Evolutionary conservation across 53 echinoderm and acorn worm genomes (phyloP), one percentile per base, ranked within the genome.

Genomic region (Zoroaster sp.): DNA sequence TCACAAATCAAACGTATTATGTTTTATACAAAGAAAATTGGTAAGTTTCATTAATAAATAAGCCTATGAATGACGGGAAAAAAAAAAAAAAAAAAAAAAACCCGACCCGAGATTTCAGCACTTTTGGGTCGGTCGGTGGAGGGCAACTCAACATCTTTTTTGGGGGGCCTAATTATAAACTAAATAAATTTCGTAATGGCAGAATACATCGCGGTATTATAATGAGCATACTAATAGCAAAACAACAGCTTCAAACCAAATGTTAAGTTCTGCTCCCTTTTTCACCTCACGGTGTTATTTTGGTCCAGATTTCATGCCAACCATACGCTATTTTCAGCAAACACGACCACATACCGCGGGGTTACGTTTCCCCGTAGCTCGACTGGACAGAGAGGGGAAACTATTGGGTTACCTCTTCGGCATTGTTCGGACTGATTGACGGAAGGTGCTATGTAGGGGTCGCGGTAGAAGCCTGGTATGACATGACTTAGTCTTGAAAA

Each of bases 381-480:
- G 78, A 82, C 67, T 44, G 82, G 82, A 68, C 68, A 40, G 14
- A 81, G 67, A 66, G 15, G 81, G 41, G 66, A 63, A 40, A 34
- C 8, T 41, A 41, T 82, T 4, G 15, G 68, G 68, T 82, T 82
- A 82, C 82, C 42, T 15, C 4, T 10, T 18, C 23, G 67, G 67
- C 35, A 46, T 82, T 66, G 67, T 82, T 41, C 44, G 68, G 30
- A 14, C 82, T 82, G 82, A 82, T 66, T 82, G 82, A 82, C 45
- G 69, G 82, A 68, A 68, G 68, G 18, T 66, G 82, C 66, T 69
- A 82, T 69, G 82, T 82, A 52, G 40, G 45, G 68, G 69, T 82
- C 35, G 44, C 32, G 34, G 25, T 33, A 46, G 54, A 41, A 32
- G 37, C 42, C 41, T 65, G 41, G 20, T 43, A 30, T 33, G 82